These are phyloP conservation scores for Sciaenops ocellatus DNA, from an alignment of 2,797 vertebrate genomes.

Conservation along the genomic window DNA sequence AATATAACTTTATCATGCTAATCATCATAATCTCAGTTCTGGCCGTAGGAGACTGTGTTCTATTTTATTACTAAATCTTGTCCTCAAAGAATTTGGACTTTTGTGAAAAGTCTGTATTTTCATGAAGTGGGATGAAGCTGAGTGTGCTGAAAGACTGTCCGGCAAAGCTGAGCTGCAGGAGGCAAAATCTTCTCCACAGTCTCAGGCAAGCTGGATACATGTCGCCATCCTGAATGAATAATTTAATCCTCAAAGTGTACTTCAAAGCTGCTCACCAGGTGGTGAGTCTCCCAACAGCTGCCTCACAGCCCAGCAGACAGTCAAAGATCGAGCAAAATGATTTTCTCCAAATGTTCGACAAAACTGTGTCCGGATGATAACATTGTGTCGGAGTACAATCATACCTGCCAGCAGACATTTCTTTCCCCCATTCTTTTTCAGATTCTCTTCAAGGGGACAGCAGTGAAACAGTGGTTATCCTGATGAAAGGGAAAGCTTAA, in stretches of 20 bases:
- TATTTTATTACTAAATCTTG: slow-evolving; percentile 89
- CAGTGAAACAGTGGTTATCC: slow-evolving; percentile 65
- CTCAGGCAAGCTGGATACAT: slow-evolving; percentile 73
- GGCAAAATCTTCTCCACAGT: slow-evolving; percentile 89
- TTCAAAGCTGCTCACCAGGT: slow-evolving; percentile 95
- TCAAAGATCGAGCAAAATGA: slow-evolving; percentile 93
- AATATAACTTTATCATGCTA: slow-evolving; percentile 79
- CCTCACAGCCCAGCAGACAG: slow-evolving; percentile 91
- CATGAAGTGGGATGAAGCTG: slow-evolving; percentile 89
- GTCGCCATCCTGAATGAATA: slow-evolving; percentile 95
- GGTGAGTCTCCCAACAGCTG: slow-evolving; percentile 88
- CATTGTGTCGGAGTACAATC: slow-evolving; percentile 87
- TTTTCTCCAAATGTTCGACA: slow-evolving; percentile 94
- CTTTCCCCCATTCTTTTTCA: slow-evolving; percentile 54
- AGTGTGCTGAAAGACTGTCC: slow-evolving; percentile 89
- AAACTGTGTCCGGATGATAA: slow-evolving; percentile 94
- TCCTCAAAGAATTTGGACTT: slow-evolving; percentile 87
- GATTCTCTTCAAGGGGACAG: slow-evolving; percentile 63
- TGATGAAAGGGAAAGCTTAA: slow-evolving; percentile 69
- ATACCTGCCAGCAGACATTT: slow-evolving; percentile 80
- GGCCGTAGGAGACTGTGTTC: slow-evolving; percentile 85
- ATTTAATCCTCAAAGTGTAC: slow-evolving; percentile 98
- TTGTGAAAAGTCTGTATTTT: slow-evolving; percentile 89
- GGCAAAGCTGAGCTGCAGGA: slow-evolving; percentile 89
- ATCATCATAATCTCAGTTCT: slow-evolving; percentile 85